Conservation (phyloP, 2,113 vertebrate species). For the Tupaia tana region DNA sequence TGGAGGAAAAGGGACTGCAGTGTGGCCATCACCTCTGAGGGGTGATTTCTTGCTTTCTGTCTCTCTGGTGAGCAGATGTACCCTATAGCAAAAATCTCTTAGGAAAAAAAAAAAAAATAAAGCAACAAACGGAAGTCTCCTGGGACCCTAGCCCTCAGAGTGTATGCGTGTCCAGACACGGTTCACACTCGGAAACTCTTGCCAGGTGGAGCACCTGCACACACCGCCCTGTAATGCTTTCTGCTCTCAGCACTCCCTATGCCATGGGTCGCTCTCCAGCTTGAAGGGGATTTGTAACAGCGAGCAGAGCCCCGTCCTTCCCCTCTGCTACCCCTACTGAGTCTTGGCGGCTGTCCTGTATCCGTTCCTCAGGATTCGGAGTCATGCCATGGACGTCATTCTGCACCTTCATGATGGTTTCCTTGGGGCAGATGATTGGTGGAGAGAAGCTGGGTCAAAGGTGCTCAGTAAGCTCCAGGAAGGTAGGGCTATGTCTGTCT, state of each 20-base stretch:
- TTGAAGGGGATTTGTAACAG: too few relatives aligned
- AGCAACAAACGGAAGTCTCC: background rate
- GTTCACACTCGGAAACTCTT: background rate
- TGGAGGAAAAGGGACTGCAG: too few relatives aligned
- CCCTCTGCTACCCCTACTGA: background rate
- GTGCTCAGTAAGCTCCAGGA: background rate
- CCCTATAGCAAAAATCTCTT: too few relatives aligned
- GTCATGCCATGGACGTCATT: background rate
- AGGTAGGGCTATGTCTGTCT: background rate
- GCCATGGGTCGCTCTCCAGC: background rate
- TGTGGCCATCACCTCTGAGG: too few relatives aligned
- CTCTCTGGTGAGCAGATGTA: too few relatives aligned
- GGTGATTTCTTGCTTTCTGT: too few relatives aligned
- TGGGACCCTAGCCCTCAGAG: too few relatives aligned
- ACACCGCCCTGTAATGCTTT: background rate
- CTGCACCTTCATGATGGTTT: background rate
- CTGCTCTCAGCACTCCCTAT: background rate
- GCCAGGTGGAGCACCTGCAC: rapidly evolving
- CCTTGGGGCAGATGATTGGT: background rate
- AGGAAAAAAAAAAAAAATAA: background rate
- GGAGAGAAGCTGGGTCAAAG: background rate
- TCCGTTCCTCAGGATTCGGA: background rate
- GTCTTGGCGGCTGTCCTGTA: background rate
- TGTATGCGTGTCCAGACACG: background rate
- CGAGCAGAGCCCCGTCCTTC: background rate